Evolutionary conservation across 2,113 vertebrate species (phyloP).

Genomic region (Myodes glareolus): DNA sequence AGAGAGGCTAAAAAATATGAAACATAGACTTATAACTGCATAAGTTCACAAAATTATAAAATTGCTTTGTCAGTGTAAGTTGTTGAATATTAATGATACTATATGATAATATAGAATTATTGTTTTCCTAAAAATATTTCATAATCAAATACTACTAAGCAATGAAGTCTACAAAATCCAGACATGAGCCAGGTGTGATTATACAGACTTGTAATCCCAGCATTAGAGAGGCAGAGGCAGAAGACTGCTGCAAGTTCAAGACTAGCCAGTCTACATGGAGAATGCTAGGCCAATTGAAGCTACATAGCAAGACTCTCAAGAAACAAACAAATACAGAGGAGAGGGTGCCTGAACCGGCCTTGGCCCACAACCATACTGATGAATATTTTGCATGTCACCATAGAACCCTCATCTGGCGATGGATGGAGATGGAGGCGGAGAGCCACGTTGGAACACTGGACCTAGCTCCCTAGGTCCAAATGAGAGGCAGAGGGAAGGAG

Average conservation of each 20-base stretch:
- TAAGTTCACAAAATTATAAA: conserved; percentile 42
- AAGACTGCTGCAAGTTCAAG: not conserved
- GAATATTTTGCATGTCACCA: no score
- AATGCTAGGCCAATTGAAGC: not conserved
- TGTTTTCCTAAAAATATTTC: conserved; percentile 22
- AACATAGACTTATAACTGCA: not conserved
- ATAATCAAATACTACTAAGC: conserved; percentile 10
- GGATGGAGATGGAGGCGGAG: no score
- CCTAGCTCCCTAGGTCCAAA: no score
- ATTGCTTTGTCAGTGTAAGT: not conserved
- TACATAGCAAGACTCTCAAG: not conserved
- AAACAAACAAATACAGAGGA: not conserved
- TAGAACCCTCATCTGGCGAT: no score
- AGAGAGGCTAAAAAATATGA: not conserved
- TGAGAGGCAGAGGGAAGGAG: no score
- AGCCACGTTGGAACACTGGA: no score
- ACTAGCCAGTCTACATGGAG: not conserved
- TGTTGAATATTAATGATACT: conserved; percentile 20
- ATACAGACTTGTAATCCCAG: not conserved
- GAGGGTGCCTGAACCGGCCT: no score
- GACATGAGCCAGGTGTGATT: not conserved
- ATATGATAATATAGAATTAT: not conserved
- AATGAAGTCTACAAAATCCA: conserved; percentile 45
- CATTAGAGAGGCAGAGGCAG: not conserved
- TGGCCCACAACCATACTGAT: no score